Evolutionary conservation across 1,140 invertebrate genomes (phyloP), one percentile per base, ranked within the genome.

Genomic region (Drosophila funebris): DNA sequence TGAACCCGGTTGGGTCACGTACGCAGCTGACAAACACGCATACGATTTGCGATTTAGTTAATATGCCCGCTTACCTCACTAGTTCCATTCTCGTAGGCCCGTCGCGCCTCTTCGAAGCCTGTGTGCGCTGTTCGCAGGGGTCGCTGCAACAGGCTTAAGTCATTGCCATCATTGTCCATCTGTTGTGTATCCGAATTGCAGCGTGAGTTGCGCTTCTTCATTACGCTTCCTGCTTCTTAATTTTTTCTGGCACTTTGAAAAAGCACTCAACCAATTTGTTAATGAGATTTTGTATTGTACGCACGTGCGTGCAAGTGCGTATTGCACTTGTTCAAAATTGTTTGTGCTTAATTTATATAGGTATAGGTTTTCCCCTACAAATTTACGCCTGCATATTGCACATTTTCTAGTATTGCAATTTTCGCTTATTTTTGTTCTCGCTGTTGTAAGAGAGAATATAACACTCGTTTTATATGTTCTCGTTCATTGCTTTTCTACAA

Each of bases 41-140:
- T 24, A 27, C 27, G 48, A 41, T 29, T 66, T 20, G 27, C 44
- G 29, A 11, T 14, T 53, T 24, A 50, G 69, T 77, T 48, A 87
- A 24, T 48, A n/a, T n/a, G n/a, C n/a, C n/a, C n/a, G n/a, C 78
- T 77, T 53, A 85, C 94, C 92, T 95, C 94, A 71, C 92, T 93
- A 73, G 94, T 94, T 22, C 94, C 94, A 76, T 93, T 92, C 83
- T 94, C 93, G 91, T 93, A 94, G 44, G 94, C 92, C 61, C 93
- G 93, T 33, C 93, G 92, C 4, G 94, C 94, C 76, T 95, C 94
- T 61, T 92, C 92, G 82, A 95, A 93, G 27, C 93, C 94, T 27
- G 93, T 93, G 43, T 94, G 84, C 79, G 94, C 94, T 22, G 94
- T 95, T 16, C 92, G 91, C 73, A 95, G 93, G 16, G 94, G 94